Base-by-base conservation (phyloP, 2,888 invertebrate species). In the Agrotis ipsilon region DNA sequence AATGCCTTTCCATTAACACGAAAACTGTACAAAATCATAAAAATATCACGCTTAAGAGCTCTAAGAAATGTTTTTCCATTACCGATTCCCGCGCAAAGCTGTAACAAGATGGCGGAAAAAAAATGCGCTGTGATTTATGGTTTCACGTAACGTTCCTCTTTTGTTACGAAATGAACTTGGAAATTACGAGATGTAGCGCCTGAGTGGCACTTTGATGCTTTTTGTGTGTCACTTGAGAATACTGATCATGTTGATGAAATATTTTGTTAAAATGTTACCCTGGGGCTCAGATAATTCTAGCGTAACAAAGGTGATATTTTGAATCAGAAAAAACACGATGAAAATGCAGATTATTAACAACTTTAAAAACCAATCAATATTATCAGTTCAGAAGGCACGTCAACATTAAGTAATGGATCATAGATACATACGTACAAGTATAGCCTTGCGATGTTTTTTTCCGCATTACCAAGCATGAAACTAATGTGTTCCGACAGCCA, bases 401-500 rank as follows among this genome's bases (percentile, higher is more conserved):
- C 45, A 46, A 61, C 24, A 59, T 43, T 7, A 19, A 43, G 19
- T 51, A 58, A 64, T 72, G 52, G 54, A 60, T 55, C 32, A 32
- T 54, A 45, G 2, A 60, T n/a, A 55, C 18, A 66, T 55, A 67
- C 13, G 13, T 66, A 52, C 9, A 64, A 45, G 46, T 62, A 72
- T 61, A 46, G 52, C 52, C 45, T 63, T 54, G 54, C 51, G 74
- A 59, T 71, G 71, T 80, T 72, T 82, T 68, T 74, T 81, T 68
- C 72, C 67, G 49, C 71, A 67, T 69, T 69, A 74, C 75, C 66
- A 68, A 68, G 62, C 73, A 51, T 60, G 62, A 69, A 55, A 43
- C 73, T 87, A 87, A 87, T 85, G 87, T 78, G 81, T 87, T 87
- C 85, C 77, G 87, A 79, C 86, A 72, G 77, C 45, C 76, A 83